Conservation (phyloP, 2,797 vertebrate genomes). For the Kryptolebias ocellatus region DNA sequence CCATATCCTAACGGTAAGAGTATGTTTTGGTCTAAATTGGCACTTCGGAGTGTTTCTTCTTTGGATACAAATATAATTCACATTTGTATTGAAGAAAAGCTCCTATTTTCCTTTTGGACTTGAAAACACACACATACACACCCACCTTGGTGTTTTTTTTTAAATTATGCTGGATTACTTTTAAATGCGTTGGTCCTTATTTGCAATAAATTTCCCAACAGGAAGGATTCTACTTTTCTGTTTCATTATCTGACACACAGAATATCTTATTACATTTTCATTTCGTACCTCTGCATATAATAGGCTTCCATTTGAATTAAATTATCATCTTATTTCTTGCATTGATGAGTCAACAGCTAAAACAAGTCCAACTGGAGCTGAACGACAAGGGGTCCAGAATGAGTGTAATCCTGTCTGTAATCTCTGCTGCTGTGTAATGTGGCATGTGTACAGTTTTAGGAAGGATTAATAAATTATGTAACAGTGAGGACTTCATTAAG, state of each 20-base stretch:
- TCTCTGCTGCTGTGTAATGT: constrained; percentile 27
- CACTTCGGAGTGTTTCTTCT: background rate
- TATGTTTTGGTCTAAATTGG: background rate
- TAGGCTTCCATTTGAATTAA: constrained; percentile 46
- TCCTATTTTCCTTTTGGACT: constrained; percentile 7
- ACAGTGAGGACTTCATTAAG: constrained; percentile 54
- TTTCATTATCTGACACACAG: constrained; percentile 54
- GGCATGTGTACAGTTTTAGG: constrained; percentile 28
- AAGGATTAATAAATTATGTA: constrained; percentile 66
- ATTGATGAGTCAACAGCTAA: constrained; percentile 33
- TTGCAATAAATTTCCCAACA: constrained; percentile 70
- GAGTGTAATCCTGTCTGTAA: constrained; percentile 45
- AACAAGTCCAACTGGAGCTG: constrained; percentile 25
- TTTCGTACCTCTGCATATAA: constrained; percentile 49
- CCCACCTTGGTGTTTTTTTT: constrained; percentile 39
- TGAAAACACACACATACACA: background rate
- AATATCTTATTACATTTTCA: constrained; percentile 51
- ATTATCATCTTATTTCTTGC: constrained; percentile 47
- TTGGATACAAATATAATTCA: background rate
- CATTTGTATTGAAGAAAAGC: background rate
- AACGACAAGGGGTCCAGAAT: constrained; percentile 12
- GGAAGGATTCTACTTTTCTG: constrained; percentile 43
- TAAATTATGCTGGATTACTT: constrained; percentile 53
- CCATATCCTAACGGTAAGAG: constrained; percentile 91
- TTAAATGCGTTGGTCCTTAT: constrained; percentile 29